Evolutionary conservation across 2,797 vertebrate genomes (phyloP), one percentile per base, ranked within the genome.

Genomic region (Adrianichthys oophorus): DNA sequence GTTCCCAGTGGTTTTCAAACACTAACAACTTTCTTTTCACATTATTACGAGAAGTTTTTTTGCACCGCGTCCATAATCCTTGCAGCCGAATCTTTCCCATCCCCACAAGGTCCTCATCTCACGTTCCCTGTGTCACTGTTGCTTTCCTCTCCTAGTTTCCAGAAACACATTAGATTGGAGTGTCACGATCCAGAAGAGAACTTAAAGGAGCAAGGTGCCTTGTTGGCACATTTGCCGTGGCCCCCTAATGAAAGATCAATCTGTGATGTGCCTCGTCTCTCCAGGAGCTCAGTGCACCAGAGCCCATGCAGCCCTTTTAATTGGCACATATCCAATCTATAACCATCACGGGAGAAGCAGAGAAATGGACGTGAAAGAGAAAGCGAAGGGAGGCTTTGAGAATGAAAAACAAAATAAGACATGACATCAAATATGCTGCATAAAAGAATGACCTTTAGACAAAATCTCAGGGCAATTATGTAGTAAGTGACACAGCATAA

Each of bases 181-280:
- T 78, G 85, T 86, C 78, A 78, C 65, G 62, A 82, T 84, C 74
- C 60, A 72, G 77, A 70, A 68, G 70, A 72, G 69, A 83, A 84
- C 76, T 85, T 80, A 78, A 81, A 86, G 82, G 70, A 75, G 68
- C 48, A 70, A 82, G 73, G 72, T 81, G 75, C 80, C 82, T 85
- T 58, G 64, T 68, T 61, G 74, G 76, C 83, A 85, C 79, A 84
- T 87, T 86, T 77, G 68, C 67, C 26, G n/a, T 43, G 72, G 75
- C 68, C 73, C 67, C 69, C 75, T 83, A 85, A 89, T 86, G 83
- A 86, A 89, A 90, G 88, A 90, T 90, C 85, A 86, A 88, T 88
- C 73, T 83, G 76, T 76, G 85, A 87, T 85, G 78, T 82, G 76
- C 68, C 74, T 69, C 46, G 58, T 80, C 85, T 84, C 78, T 71